Conservation (phyloP, 2,888 invertebrate species). For the Adelphocoris suturalis region DNA sequence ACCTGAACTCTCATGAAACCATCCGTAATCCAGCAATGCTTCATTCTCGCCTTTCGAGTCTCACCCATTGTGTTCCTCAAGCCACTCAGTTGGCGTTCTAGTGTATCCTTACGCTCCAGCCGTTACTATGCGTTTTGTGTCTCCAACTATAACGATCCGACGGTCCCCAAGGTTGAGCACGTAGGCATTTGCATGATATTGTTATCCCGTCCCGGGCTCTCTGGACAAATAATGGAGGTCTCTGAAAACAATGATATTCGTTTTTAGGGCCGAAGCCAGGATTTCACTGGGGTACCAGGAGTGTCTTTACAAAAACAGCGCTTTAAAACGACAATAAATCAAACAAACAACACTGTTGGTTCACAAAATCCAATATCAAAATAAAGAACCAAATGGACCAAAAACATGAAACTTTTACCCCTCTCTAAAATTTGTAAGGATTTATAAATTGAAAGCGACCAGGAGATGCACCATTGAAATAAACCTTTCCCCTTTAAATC, state of each 20-base stretch:
- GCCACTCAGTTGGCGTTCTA: constrained; percentile 7
- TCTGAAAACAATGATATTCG: constrained; percentile 28
- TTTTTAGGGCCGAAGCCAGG: constrained; percentile 29
- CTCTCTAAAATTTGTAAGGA: too few relatives aligned
- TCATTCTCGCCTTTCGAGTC: not conserved
- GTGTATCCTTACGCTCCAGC: not conserved
- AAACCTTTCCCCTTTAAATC: too few relatives aligned
- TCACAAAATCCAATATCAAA: too few relatives aligned
- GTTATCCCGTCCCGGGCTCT: constrained; percentile 19
- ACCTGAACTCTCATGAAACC: too few relatives aligned
- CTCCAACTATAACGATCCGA: constrained; percentile 41
- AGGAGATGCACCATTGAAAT: too few relatives aligned
- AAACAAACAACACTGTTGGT: too few relatives aligned
- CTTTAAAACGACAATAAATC: too few relatives aligned
- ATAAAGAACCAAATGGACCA: too few relatives aligned
- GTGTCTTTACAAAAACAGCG: too few relatives aligned
- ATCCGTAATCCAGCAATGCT: not conserved
- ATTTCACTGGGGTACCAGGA: too few relatives aligned
- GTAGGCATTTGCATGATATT: constrained; percentile 49
- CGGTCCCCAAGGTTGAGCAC: constrained; percentile 42
- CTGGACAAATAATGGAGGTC: constrained; percentile 30
- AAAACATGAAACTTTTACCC: too few relatives aligned
- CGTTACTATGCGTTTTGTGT: constrained; percentile 48
- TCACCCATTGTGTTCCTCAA: constrained; percentile 20
- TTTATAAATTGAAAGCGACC: too few relatives aligned